A percentile compares a stretch with the other conserved stretches of the same genome.
phyloP scores from a whole-genome alignment of 2,797 vertebrate genomes.

The Huso huso region DNA sequence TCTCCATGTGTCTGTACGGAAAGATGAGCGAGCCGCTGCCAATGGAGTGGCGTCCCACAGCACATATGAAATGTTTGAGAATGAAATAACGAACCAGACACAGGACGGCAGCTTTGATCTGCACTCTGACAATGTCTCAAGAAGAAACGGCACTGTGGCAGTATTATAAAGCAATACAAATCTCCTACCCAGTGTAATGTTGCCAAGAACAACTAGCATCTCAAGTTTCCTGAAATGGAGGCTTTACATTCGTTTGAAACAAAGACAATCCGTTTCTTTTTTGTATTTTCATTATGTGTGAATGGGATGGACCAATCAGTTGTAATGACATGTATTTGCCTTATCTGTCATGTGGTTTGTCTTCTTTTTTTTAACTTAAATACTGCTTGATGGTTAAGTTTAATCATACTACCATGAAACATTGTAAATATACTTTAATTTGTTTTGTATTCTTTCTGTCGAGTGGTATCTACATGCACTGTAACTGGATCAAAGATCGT shows the following conservation, averaged over 20 bases:
- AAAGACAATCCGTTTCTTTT: slow-evolving; percentile 75
- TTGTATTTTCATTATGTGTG: slow-evolving; percentile 22
- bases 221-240: slow-evolving; percentile 17
- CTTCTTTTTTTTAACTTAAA: slow-evolving; percentile 47
- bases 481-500: slow-evolving; percentile 37
- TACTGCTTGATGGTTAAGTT: slow-evolving; percentile 29
- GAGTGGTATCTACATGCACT: slow-evolving; percentile 66
- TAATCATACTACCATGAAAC: slow-evolving; percentile 64
- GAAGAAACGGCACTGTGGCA: slow-evolving; percentile 77
- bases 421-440: slow-evolving; percentile 60
- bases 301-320: slow-evolving; percentile 62
- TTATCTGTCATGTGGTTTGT: slow-evolving; percentile 55
- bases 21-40: slow-evolving; percentile 65
- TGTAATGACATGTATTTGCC: slow-evolving; percentile 69
- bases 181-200: not conserved
- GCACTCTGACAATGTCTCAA: slow-evolving; percentile 69
- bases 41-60: slow-evolving; percentile 67
- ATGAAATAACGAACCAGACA: slow-evolving; percentile 50
- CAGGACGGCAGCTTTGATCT: slow-evolving; percentile 63
- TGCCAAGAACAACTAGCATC: not conserved
- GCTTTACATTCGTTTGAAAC: slow-evolving; percentile 38
- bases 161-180: slow-evolving; percentile 51
- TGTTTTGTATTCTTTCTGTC: slow-evolving; percentile 52
- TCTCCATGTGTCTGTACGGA: slow-evolving; percentile 77
- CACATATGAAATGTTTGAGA: slow-evolving; percentile 67